A percentile compares a stretch with the other conserved stretches of the same genome.
Evolutionary conservation across 2,888 invertebrate species (phyloP).

Genomic region (Archaeoteleia sp.): DNA sequence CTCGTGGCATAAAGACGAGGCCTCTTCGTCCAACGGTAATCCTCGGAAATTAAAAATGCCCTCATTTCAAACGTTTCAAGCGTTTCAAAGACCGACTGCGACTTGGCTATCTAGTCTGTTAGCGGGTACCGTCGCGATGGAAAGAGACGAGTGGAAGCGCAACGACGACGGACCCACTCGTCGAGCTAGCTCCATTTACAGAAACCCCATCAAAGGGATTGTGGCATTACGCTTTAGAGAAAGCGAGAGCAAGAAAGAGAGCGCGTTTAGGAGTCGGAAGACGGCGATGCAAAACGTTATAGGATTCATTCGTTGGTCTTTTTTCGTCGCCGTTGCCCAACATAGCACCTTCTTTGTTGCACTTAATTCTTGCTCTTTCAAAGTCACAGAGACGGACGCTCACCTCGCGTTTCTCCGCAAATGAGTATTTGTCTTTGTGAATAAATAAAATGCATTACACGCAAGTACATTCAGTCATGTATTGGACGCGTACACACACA

Average conservation of each 20-base stretch:
- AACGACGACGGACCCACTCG: slow-evolving; percentile 21
- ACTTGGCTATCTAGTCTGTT: slow-evolving; percentile 54
- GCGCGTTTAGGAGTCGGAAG: slow-evolving; percentile 61
- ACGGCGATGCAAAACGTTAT: slow-evolving; percentile 10
- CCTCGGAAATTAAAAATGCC: slow-evolving; percentile 73
- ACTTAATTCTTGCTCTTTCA: slow-evolving; percentile 37
- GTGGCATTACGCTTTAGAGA: slow-evolving; percentile 67
- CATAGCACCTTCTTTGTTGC: slow-evolving; percentile 16
- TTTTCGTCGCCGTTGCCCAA: slow-evolving; percentile 5
- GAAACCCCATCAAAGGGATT: slow-evolving; percentile 75
- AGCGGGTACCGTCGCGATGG: no score
- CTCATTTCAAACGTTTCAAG: slow-evolving; percentile 59
- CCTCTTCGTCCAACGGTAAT: slow-evolving; percentile 60
- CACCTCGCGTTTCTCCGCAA: slow-evolving; percentile 63
- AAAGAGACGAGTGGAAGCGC: slow-evolving; percentile 8
- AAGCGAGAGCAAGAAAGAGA: slow-evolving; percentile 45
- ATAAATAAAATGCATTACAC: slow-evolving; percentile 74
- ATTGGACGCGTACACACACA: slow-evolving; percentile 8
- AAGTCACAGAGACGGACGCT: no score
- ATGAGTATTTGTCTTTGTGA: slow-evolving; percentile 74
- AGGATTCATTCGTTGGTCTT: not conserved
- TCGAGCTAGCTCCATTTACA: slow-evolving; percentile 70
- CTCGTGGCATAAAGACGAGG: slow-evolving; percentile 31
- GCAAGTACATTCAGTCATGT: no score
- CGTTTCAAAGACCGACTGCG: slow-evolving; percentile 56